Percentiles rank a stretch among this genome's conserved stretches.
Evolutionary conservation across 2,888 invertebrate species (phyloP).

Genomic region (Cerceris rybyensis): DNA sequence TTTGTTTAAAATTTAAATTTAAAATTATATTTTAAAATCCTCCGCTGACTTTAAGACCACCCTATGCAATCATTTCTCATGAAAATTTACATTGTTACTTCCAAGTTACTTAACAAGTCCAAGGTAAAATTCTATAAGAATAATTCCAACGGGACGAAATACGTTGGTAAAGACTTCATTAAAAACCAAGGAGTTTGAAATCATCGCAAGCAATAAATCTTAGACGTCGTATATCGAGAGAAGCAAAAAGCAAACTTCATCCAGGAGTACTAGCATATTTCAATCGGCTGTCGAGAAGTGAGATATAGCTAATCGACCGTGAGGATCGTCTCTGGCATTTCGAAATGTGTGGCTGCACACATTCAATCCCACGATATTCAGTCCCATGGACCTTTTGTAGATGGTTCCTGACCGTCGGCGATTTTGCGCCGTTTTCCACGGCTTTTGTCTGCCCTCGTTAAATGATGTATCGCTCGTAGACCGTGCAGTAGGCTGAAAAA

Average conservation of each 20-base stretch:
- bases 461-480: constrained; percentile 30
- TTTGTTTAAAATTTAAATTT: too few relatives aligned
- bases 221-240: too few relatives aligned
- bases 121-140: too few relatives aligned
- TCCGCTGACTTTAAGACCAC: too few relatives aligned
- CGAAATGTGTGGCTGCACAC: neutral
- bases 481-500: neutral
- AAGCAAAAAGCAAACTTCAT: constrained; percentile 6
- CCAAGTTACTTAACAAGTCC: too few relatives aligned
- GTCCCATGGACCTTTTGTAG: constrained; percentile 18
- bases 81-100: too few relatives aligned
- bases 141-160: too few relatives aligned
- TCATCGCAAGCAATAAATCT: too few relatives aligned
- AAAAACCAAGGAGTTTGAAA: too few relatives aligned
- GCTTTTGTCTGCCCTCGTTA: constrained; percentile 34
- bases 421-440: constrained; percentile 20
- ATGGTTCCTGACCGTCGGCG: constrained; percentile 20
- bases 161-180: too few relatives aligned
- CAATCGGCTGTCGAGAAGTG: constrained; percentile 40
- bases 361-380: constrained; percentile 24
- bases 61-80: too few relatives aligned
- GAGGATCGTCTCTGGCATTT: constrained; percentile 7
- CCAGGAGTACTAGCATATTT: constrained; percentile 29
- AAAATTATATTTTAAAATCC: too few relatives aligned
- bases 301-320: constrained; percentile 43